Conservation (phyloP, 2,797 vertebrate species). For the Enteromius paludinosus region DNA sequence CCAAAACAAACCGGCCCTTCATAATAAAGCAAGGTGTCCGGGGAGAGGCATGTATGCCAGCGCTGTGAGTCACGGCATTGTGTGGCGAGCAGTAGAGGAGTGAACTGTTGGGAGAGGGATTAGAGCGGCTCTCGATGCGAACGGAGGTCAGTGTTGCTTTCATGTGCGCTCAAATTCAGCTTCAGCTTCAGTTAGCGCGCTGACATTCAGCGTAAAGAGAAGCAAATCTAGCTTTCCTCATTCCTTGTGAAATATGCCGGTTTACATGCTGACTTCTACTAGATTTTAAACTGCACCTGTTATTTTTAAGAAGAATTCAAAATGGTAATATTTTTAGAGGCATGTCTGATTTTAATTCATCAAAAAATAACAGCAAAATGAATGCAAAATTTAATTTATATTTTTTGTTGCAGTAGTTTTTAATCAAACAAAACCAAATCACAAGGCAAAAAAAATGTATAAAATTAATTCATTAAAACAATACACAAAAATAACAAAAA, state of each 20-base stretch:
- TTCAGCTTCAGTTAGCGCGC: not conserved
- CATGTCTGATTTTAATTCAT: not conserved
- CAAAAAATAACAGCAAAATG: not conserved
- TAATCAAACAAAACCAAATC: not conserved
- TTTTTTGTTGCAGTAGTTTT: not conserved
- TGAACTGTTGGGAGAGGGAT: constrained; percentile 42
- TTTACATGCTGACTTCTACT: not conserved
- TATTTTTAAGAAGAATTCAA: not conserved
- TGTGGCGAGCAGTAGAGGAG: constrained; percentile 41
- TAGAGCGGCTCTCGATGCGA: constrained; percentile 28
- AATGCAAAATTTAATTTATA: no score
- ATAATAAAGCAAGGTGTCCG: constrained; percentile 53
- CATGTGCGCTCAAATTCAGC: constrained; percentile 28
- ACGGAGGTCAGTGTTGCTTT: constrained; percentile 37
- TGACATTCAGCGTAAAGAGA: constrained; percentile 15
- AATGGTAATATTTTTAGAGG: not conserved
- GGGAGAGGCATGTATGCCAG: constrained; percentile 55
- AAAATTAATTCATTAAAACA: not conserved
- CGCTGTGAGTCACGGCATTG: constrained; percentile 35
- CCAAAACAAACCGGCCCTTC: constrained; percentile 42
- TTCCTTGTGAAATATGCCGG: not conserved
- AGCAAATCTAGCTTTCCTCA: not conserved
- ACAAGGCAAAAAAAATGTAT: not conserved
- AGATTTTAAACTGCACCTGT: not conserved
- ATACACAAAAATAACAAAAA: not conserved